Conservation (phyloP, 1,140 invertebrate genomes). For the Drosophila ohnishii region DNA sequence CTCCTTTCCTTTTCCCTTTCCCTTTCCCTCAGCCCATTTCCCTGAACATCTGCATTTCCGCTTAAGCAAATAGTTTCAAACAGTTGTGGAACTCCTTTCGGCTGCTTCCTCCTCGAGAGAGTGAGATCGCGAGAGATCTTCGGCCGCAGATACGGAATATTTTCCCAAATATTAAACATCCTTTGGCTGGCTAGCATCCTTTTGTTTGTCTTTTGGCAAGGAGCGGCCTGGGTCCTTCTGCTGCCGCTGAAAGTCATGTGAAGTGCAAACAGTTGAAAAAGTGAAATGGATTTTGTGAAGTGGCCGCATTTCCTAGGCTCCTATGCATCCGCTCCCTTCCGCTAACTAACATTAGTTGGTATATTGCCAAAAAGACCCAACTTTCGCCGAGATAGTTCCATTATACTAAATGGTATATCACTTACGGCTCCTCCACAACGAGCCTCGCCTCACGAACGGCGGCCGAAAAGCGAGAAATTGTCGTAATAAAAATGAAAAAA, state of each 20-base stretch:
- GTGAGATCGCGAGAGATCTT: constrained; percentile 33
- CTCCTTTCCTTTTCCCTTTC: neutral
- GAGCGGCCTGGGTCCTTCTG: constrained; percentile 6
- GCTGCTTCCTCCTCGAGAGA: constrained; percentile 12
- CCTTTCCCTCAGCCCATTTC: neutral
- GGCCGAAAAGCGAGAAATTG: constrained; percentile 62
- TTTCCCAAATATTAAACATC: constrained; percentile 72
- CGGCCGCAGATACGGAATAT: constrained; percentile 38
- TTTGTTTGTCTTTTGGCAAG: constrained; percentile 39
- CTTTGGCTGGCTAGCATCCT: constrained; percentile 54
- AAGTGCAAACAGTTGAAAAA: constrained; percentile 59
- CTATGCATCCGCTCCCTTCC: neutral
- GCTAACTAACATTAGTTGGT: constrained; percentile 16
- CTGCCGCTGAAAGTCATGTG: constrained; percentile 60
- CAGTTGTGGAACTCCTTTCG: constrained; percentile 54
- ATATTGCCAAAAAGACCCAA: constrained; percentile 35
- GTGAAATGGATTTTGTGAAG: constrained; percentile 33
- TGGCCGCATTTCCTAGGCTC: constrained; percentile 11
- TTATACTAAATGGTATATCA: constrained; percentile 71
- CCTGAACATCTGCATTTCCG: constrained; percentile 75
- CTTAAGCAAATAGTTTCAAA: constrained; percentile 66
- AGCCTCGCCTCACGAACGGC: constrained; percentile 19
- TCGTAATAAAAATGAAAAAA: constrained; percentile 72
- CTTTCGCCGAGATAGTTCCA: constrained; percentile 50
- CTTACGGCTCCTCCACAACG: constrained; percentile 40